phyloP scores from a whole-genome alignment of 1,140 invertebrate genomes.

The Lordiphosa mommai region DNA sequence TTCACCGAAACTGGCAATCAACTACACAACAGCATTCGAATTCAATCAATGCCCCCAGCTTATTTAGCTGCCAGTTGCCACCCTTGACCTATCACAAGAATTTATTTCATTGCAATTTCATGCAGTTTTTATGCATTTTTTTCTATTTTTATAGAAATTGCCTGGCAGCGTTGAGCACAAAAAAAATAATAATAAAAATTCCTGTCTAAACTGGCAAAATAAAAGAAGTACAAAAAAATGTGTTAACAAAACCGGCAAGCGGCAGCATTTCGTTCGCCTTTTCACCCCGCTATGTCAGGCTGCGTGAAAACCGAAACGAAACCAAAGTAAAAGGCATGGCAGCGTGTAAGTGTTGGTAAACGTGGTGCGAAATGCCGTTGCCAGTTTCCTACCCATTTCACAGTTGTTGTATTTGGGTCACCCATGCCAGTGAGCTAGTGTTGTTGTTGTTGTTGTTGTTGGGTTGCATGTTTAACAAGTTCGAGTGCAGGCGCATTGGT shows the following conservation, averaged over 20 bases:
- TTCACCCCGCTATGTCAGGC: slow-evolving; percentile 19
- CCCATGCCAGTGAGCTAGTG: slow-evolving; percentile 40
- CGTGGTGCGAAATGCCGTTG: slow-evolving; percentile 65
- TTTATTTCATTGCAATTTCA: slow-evolving; percentile 62
- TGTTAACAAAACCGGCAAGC: slow-evolving; percentile 48
- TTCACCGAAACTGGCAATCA: slow-evolving; percentile 12
- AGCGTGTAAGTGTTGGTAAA: slow-evolving; percentile 72
- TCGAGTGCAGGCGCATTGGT: slow-evolving; percentile 70
- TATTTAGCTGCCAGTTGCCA: slow-evolving; percentile 50
- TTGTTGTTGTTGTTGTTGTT: slow-evolving; percentile 28
- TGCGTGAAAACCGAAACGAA: slow-evolving; percentile 42
- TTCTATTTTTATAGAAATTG: slow-evolving; percentile 51
- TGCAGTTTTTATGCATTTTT: slow-evolving; percentile 25
- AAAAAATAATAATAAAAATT: slow-evolving; percentile 64
- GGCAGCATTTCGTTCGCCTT: slow-evolving; percentile 46
- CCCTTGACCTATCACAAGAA: slow-evolving; percentile 21
- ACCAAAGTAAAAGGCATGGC: slow-evolving; percentile 25
- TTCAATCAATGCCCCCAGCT: slow-evolving; percentile 60
- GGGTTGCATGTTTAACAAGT: slow-evolving; percentile 69
- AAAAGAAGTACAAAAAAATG: slow-evolving; percentile 19
- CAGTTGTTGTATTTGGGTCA: slow-evolving; percentile 54
- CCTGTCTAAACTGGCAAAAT: slow-evolving; percentile 17
- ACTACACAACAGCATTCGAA: too few relatives aligned
- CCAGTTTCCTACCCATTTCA: slow-evolving; percentile 9
- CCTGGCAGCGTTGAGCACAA: slow-evolving; percentile 23